phyloP scores from a whole-genome alignment of 2,888 invertebrate species.

The Drosophila conformis region DNA sequence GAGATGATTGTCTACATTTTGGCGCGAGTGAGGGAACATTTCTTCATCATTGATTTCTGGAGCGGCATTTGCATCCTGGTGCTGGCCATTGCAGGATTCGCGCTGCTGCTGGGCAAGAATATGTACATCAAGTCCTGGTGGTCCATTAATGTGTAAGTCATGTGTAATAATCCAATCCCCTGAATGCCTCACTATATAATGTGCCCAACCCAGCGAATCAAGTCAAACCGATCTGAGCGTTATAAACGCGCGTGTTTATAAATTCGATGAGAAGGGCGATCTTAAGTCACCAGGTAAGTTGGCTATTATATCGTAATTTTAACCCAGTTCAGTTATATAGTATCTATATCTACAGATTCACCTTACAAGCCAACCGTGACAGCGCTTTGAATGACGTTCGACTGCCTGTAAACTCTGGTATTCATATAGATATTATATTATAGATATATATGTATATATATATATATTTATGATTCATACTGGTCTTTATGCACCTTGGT shows the following conservation, averaged over 20 bases:
- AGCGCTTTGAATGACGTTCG: constrained; percentile 51
- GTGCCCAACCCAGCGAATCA: constrained; percentile 46
- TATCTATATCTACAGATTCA: constrained; percentile 50
- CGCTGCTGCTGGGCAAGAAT: constrained; percentile 75
- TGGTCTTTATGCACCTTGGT: constrained; percentile 16
- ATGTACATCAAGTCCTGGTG: constrained; percentile 76
- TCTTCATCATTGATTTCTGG: constrained; percentile 80
- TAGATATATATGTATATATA: too few relatives aligned
- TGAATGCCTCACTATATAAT: background rate
- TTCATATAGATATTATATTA: background rate
- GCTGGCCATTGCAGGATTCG: constrained; percentile 74
- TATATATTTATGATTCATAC: constrained; percentile 8
- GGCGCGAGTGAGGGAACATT: constrained; percentile 72
- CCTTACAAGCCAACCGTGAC: constrained; percentile 70
- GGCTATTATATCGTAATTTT: too few relatives aligned
- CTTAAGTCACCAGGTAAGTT: constrained; percentile 58
- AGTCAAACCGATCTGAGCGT: constrained; percentile 71
- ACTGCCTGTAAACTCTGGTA: constrained; percentile 21
- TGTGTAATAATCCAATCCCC: background rate
- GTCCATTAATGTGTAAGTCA: constrained; percentile 76
- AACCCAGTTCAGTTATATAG: background rate
- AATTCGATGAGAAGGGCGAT: constrained; percentile 71
- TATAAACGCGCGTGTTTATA: constrained; percentile 72
- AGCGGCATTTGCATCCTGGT: constrained; percentile 76
- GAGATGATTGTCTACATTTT: constrained; percentile 76